Base-by-base conservation (phyloP, 2,888 invertebrate species). In the Arctia plantaginis region DNA sequence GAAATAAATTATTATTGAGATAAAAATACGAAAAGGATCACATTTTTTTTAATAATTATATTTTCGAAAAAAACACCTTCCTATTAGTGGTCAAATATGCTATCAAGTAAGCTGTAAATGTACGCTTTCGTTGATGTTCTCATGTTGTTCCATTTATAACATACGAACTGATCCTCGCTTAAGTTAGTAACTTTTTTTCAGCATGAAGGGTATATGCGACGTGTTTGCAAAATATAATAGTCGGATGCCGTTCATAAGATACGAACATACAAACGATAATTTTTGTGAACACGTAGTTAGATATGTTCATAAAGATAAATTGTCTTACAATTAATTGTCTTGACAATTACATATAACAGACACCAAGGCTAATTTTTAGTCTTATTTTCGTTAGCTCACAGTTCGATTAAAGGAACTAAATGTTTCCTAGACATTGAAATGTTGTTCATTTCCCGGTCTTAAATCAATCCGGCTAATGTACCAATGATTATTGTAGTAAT, bases 391-490 rank as follows among this genome's bases (percentile, higher is more conserved):
- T 83, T 80, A 82, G 55, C 69, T 59, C 64, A 68, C 62, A 59
- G 75, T 86, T 75, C 83, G 86, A 89, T 89, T 87, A 87, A 84
- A 82, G 82, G 82, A 82, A 85, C 83, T 82, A 80, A 87, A 86
- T 84, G 85, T 89, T 90, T 89, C 90, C 90, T 90, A 86, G 88
- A 89, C 87, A 85, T 87, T 88, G 83, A 89, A 87, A 88, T 85
- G 89, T 87, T 84, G 89, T 86, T 79, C 73, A 76, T 85, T 91
- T 90, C 88, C 92, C 86, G 86, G 87, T 88, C 85, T 85, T 91
- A 90, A 90, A 91, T 91, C 90, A 90, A 90, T 89, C 88, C 79
- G 41, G 78, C 85, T 88, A 87, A 88, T 86, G 85, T 81, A 86
- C 76, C 76, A 75, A 80, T 85, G 87, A 89, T 91, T 89, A 89